Evolutionary conservation across 64 coral and sea anemone genomes (phyloP).

Genomic region (Stichodactyla mertensii): DNA sequence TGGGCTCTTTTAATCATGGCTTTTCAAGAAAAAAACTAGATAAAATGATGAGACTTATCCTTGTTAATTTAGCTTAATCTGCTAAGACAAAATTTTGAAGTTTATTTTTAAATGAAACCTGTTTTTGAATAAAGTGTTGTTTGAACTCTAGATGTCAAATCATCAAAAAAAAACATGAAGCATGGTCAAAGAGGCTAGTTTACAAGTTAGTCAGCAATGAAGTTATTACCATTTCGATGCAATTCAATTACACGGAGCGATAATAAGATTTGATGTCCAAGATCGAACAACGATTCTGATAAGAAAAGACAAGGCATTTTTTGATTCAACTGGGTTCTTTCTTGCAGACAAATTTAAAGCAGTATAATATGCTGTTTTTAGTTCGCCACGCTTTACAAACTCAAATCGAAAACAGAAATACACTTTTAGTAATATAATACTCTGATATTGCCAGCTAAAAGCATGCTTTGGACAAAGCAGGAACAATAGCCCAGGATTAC

Average conservation of each 20-base stretch:
- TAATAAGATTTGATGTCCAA: background rate
- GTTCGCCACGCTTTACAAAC: constrained; percentile 8
- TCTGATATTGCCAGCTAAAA: constrained; percentile 18
- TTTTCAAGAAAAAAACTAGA: background rate
- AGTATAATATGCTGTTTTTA: background rate
- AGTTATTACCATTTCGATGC: background rate
- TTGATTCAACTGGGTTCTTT: background rate
- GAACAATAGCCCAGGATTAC: constrained; percentile 19
- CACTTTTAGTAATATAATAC: constrained; percentile 18
- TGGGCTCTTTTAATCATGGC: background rate
- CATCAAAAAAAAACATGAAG: background rate
- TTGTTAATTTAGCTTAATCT: background rate
- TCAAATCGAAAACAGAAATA: constrained; percentile 11
- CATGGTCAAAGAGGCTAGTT: background rate
- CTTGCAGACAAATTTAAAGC: background rate
- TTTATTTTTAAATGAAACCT: background rate
- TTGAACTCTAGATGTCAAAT: background rate
- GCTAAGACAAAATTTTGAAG: background rate
- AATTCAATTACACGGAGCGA: background rate
- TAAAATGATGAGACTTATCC: background rate
- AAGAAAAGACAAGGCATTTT: background rate
- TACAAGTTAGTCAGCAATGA: background rate
- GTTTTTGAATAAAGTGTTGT: background rate
- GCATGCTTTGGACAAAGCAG: constrained; percentile 12
- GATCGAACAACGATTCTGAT: background rate